A percentile compares a stretch with the other conserved stretches of the same genome.
phyloP scores from a whole-genome alignment of 2,888 invertebrate species.

The Oligia latruncula region DNA sequence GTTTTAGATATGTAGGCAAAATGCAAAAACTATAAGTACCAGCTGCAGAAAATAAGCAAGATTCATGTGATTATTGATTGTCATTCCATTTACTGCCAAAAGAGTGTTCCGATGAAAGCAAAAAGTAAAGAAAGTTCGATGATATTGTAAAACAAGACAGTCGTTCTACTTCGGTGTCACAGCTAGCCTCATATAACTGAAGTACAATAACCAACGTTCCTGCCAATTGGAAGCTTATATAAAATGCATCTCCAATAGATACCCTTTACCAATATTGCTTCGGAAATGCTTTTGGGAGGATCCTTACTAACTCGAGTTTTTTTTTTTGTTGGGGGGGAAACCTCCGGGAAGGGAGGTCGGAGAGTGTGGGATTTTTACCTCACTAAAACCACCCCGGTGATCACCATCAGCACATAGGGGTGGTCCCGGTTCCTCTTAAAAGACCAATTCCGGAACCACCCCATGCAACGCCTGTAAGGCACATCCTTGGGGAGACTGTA shows the following conservation, averaged over 20 bases:
- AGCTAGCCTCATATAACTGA: conserved; percentile 24
- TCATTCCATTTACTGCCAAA: background rate
- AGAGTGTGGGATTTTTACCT: no score
- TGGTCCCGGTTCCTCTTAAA: no score
- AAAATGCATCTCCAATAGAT: conserved; percentile 63
- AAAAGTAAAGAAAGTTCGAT: background rate
- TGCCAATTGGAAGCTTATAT: conserved; percentile 61
- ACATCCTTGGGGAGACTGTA: no score
- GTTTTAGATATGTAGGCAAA: no score
- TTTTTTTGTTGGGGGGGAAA: no score
- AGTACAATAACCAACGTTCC: conserved; percentile 56
- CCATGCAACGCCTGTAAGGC: no score
- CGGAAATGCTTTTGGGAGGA: conserved; percentile 36
- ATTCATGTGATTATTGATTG: background rate
- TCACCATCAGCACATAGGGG: no score
- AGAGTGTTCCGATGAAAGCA: background rate
- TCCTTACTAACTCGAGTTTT: background rate
- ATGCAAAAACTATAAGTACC: no score
- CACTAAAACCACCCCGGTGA: no score
- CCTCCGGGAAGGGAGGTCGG: no score
- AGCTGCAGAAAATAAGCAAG: no score
- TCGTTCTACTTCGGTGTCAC: conserved; percentile 46
- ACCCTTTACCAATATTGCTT: conserved; percentile 34
- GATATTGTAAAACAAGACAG: background rate
- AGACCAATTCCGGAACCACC: no score